phyloP scores from a whole-genome alignment of 2,888 invertebrate genomes.

The Hypercompe scribonia region DNA sequence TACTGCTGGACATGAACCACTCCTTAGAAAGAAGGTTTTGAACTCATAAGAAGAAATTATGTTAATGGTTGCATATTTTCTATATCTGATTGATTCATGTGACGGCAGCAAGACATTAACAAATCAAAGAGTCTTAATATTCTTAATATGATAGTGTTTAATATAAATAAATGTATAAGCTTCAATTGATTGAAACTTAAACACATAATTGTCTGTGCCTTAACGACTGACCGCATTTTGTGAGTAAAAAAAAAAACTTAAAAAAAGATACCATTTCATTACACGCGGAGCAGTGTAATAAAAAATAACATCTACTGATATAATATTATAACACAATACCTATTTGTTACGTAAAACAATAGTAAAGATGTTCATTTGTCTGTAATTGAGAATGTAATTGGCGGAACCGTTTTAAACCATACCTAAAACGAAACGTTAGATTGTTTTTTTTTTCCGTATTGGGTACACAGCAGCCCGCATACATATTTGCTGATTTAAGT shows the following conservation, averaged over 20 bases:
- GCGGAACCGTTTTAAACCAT: conserved; percentile 16
- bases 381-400: conserved; percentile 11
- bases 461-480: neutral
- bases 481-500: neutral
- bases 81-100: neutral
- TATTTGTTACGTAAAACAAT: conserved; percentile 25
- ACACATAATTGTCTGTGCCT: conserved; percentile 15
- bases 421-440: conserved; percentile 9
- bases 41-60: neutral
- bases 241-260: conserved; percentile 31
- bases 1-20: too few species aligned
- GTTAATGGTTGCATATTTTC: neutral
- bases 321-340: conserved; percentile 22
- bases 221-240: conserved; percentile 35
- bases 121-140: neutral
- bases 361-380: conserved; percentile 19
- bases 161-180: neutral
- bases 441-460: neutral
- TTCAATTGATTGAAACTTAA: neutral
- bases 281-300: conserved; percentile 22
- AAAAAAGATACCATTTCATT: conserved; percentile 7
- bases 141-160: neutral
- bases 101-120: too few species aligned
- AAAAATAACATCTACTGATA: conserved; percentile 14
- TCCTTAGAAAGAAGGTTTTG: too few species aligned